These are phyloP conservation scores for Recurvirostra avosetta DNA, from an alignment of 2,113 vertebrate genomes.

Conservation along the genomic window DNA sequence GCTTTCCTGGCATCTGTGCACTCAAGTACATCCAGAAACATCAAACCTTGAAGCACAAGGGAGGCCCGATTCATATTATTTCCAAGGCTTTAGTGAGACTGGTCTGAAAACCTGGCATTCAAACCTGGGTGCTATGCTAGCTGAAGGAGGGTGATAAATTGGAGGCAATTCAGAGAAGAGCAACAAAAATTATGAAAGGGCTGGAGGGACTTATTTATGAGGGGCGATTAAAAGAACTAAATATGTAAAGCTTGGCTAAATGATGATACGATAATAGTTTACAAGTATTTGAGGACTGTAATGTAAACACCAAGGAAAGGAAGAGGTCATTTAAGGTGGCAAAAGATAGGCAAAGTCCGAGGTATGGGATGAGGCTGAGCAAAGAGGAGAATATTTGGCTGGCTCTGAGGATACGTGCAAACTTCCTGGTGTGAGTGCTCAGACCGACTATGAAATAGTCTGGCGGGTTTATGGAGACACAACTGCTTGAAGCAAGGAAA, in stretches of 20 bases:
- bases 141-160: slow-evolving; percentile 17
- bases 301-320: slow-evolving; percentile 16
- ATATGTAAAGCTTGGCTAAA: slow-evolving; percentile 33
- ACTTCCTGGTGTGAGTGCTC: neutral
- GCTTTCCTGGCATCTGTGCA: neutral
- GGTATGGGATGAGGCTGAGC: neutral
- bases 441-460: neutral
- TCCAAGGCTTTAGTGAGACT: neutral
- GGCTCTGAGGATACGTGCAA: neutral
- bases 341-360: neutral
- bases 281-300: slow-evolving; percentile 12
- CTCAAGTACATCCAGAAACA: neutral
- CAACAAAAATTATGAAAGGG: slow-evolving; percentile 16
- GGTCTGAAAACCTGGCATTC: neutral
- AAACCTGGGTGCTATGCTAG: neutral
- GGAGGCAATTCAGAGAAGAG: slow-evolving; percentile 29
- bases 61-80: neutral
- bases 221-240: slow-evolving; percentile 33
- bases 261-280: neutral
- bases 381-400: neutral
- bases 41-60: neutral
- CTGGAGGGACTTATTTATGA: slow-evolving; percentile 18
- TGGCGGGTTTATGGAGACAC: neutral
- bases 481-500: neutral
- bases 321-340: neutral